Base-by-base conservation (phyloP, 2,888 invertebrate species). In the Cataglyphis rosenhaueri region DNA sequence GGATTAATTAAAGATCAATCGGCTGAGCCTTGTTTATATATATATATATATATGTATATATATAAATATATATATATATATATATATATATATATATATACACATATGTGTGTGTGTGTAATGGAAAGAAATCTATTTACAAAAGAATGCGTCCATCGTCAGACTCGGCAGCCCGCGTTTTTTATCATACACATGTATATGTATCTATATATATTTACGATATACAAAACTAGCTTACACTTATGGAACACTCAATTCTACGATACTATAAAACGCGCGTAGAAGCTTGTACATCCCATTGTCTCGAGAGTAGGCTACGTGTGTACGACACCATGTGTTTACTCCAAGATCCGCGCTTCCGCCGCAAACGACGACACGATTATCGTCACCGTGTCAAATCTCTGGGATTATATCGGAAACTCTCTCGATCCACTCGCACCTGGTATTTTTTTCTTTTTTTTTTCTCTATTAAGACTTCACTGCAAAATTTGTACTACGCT, bases 141-240 rank as follows among this genome's bases (percentile, higher is more conserved):
- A 90, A 85, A 87, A 89, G 82, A 70, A 44, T 57, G 82, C 76
- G 66, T 81, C 70, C 76, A 81, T 57, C 85, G 84, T 59, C 84
- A 85, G 86, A 90, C 73, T 84, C 82, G 62, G 25, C 64, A 71
- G 35, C 81, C 83, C 81, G 41, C 81, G 32, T 25, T 25, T 18
- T 68, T 76, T 68, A n/a, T 55, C 52, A 44, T 78, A 82, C 55
- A 81, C 75, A 74, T 52, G 44, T 44, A 44, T 44, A 44, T 44
- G 15, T 52, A 8, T 52, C 18, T 52, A 52, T 18, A 48, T 18
- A 48, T 84, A 83, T 59, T 64, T 87, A 82, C 73, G 84, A 71
- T 82, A 87, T 89, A 89, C 81, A 90, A 90, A 90, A 90, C 89
- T 90, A 90, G 83, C 83, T 90, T 90, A 89, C 74, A 84, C 74